Percentiles rank a stretch among this genome's conserved stretches.
Conservation (phyloP, 2,797 vertebrate genomes). For the Myripristis murdjan region DNA sequence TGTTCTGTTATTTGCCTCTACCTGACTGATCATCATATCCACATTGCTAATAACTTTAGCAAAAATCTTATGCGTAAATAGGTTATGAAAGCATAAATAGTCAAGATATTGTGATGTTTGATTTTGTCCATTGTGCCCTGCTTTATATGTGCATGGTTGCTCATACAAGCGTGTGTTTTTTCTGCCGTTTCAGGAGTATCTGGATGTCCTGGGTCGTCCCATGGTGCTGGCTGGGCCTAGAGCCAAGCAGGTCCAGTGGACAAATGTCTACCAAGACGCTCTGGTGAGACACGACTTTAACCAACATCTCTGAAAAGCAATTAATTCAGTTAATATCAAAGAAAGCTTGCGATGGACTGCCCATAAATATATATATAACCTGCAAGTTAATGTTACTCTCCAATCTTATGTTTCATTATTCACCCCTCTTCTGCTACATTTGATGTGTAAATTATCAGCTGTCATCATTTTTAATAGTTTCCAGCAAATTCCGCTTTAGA, state of each 20-base stretch:
- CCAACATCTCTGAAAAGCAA: too few species aligned
- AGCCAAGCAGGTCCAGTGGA: constrained; percentile 98
- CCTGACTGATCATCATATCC: too few species aligned
- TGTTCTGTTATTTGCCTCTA: too few species aligned
- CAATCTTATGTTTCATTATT: background rate
- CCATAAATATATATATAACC: background rate
- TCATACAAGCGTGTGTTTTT: constrained; percentile 25
- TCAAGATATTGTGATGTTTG: too few species aligned
- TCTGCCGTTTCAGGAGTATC: constrained; percentile 90
- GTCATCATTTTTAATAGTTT: too few species aligned
- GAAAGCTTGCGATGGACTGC: background rate
- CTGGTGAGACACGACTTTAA: constrained; percentile 86
- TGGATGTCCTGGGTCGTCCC: constrained; percentile 96
- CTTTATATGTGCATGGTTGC: too few species aligned
- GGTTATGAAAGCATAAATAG: too few species aligned
- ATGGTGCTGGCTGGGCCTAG: constrained; percentile 95
- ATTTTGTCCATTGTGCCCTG: too few species aligned
- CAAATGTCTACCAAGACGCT: constrained; percentile 98
- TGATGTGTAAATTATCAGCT: too few species aligned
- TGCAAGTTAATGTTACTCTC: background rate
- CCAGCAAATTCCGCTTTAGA: too few species aligned
- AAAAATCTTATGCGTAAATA: too few species aligned
- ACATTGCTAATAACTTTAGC: too few species aligned
- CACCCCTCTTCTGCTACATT: background rate
- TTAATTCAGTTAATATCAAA: background rate